Percentiles rank a stretch among this genome's conserved stretches.
phyloP scores from a whole-genome alignment of 2,888 invertebrate species.

The Apocheima hispidaria region DNA sequence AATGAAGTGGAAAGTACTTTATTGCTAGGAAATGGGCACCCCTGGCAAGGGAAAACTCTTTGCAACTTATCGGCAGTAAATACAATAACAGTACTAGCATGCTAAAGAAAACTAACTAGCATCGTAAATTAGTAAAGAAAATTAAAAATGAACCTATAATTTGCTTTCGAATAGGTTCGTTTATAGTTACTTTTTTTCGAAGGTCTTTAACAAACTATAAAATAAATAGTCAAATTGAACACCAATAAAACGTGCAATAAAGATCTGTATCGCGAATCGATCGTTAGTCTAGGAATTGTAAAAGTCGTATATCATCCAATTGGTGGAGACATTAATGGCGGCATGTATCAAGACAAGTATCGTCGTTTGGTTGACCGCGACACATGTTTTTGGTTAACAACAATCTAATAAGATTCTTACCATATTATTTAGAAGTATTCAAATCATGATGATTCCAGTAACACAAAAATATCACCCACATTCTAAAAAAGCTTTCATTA shows the following conservation, averaged over 20 bases:
- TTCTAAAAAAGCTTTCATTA: too few relatives aligned
- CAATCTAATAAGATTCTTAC: conserved; percentile 39
- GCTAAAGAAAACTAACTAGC: conserved; percentile 11
- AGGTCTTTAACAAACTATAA: conserved; percentile 27
- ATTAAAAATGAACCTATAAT: conserved; percentile 12
- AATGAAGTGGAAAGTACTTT: conserved; percentile 61
- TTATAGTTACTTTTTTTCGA: conserved; percentile 1
- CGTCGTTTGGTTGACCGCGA: conserved; percentile 54
- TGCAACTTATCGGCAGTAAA: conserved; percentile 42
- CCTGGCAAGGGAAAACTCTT: conserved; percentile 41
- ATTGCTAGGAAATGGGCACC: conserved; percentile 52
- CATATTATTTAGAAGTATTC: neutral
- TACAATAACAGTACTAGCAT: conserved; percentile 10
- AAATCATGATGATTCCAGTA: too few relatives aligned
- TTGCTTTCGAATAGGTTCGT: conserved; percentile 17
- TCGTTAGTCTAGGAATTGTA: conserved; percentile 59
- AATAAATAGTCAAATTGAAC: conserved; percentile 48
- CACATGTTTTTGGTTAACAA: conserved; percentile 52
- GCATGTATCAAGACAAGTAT: conserved; percentile 67
- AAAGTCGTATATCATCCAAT: conserved; percentile 78
- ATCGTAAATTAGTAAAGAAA: conserved; percentile 9
- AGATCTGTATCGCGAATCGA: conserved; percentile 61
- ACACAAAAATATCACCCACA: too few relatives aligned
- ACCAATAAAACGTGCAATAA: conserved; percentile 66
- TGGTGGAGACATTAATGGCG: conserved; percentile 68